Base-by-base conservation (phyloP, 1,140 invertebrate genomes). In the Danaus plexippus region DNA sequence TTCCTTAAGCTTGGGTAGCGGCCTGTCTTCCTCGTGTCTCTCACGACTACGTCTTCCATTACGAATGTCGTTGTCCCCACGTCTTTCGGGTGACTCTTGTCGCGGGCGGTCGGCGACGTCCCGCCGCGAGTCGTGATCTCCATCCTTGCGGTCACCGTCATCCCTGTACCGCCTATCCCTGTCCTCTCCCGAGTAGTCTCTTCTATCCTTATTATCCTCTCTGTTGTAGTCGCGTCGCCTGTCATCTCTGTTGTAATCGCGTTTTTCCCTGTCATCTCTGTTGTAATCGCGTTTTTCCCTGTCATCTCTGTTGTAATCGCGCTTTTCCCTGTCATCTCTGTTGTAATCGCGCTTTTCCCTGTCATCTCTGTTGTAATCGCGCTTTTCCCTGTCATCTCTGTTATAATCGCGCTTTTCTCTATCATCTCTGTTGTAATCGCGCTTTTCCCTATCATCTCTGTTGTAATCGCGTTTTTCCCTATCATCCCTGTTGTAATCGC, bases 1-100 rank as follows among this genome's bases (percentile, higher is more conserved):
- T 70, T 91, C 90, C 66, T 89, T 90, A 62, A 89, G 79, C 63
- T 91, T 90, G 65, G 90, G 90, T 87, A 90, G 80, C 55, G 87
- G 87, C 51, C 69, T 68, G 52, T 90, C 88, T 9, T 87, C 83
- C 57, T 69, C 86, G 67, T 63, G 71, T 62, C 79, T 54, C 54
- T 81, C 78, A 10, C 77, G 67, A 32, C 71, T 70, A 48, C 75
- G 72, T 51, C 75, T 72, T 32, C 22, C 22, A 6, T 32, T 32
- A 32, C 22, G 22, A 7, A 32, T 5, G 22, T 32, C 22, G 22
- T 32, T 32, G 5, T 32, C 22, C 0, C 22, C 22, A 8, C 22
- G 22, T 32, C 22, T 32, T 6, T 32, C 22, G 4, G 22, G 22
- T 8, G 22, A 32, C 22, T 32, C 22, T 6, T 32, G 22, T 6